These are phyloP conservation scores for Strigamia transsilvanica DNA, from an alignment of 2,888 invertebrate species.

Conservation along the genomic window DNA sequence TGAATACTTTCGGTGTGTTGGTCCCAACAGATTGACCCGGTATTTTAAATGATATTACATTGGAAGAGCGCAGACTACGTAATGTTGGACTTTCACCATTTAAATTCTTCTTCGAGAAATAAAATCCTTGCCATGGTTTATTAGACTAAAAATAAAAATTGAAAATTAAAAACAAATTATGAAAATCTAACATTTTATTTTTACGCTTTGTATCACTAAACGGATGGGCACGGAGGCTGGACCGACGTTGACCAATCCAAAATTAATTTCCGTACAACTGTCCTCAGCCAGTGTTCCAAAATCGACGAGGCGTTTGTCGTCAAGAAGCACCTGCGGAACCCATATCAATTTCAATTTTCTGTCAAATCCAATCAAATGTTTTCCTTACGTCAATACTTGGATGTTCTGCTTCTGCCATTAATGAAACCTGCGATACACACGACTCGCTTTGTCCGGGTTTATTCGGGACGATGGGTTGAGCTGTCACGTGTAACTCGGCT, in stretches of 20 bases:
- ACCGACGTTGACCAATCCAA: slow-evolving; percentile 37
- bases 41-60: slow-evolving; percentile 27
- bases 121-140: slow-evolving; percentile 51
- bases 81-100: slow-evolving; percentile 3
- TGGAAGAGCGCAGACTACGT: background rate
- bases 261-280: slow-evolving; percentile 7
- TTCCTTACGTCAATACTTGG: slow-evolving; percentile 36
- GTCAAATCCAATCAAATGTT: background rate
- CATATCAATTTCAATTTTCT: background rate
- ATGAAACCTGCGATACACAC: background rate
- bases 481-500: slow-evolving; percentile 26
- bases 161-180: background rate
- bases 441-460: background rate
- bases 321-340: slow-evolving; percentile 11
- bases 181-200: background rate
- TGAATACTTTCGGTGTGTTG: slow-evolving; percentile 2
- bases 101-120: slow-evolving; percentile 50
- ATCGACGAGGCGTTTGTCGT: slow-evolving; percentile 4
- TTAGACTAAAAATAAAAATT: background rate
- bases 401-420: slow-evolving; percentile 51
- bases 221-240: slow-evolving; percentile 37
- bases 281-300: slow-evolving; percentile 34
- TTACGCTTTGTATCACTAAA: slow-evolving; percentile 22
- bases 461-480: background rate
- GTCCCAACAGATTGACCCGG: slow-evolving; percentile 4